phyloP scores from a whole-genome alignment of 2,888 invertebrate species.

The Cantharis nigra region DNA sequence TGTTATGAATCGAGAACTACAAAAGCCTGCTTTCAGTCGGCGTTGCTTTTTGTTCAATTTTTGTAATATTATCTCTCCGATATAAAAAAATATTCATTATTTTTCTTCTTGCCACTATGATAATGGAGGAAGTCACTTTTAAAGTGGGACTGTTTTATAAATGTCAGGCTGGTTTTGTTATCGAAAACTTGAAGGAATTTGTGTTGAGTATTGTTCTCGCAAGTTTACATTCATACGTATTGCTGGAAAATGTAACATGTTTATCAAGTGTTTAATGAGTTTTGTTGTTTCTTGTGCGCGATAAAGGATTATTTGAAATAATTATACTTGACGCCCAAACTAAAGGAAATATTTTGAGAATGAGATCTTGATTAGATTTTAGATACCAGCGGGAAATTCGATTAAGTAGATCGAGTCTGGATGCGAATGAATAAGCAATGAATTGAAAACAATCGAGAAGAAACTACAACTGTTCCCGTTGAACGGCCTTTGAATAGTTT shows the following conservation, averaged over 20 bases:
- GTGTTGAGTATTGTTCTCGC: neutral
- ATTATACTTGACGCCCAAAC: neutral
- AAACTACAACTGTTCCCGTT: neutral
- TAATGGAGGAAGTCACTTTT: neutral
- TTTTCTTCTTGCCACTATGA: neutral
- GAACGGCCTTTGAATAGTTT: neutral
- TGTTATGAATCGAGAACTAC: neutral
- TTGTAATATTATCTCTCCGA: neutral
- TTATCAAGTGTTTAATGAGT: neutral
- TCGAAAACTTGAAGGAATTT: neutral
- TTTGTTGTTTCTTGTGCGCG: neutral
- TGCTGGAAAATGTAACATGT: neutral
- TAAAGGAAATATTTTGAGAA: neutral
- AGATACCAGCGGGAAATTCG: neutral
- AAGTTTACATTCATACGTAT: neutral
- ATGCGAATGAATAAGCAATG: neutral
- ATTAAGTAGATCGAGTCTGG: neutral
- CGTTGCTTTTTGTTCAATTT: neutral
- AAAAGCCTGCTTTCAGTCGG: neutral
- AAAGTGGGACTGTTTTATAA: neutral
- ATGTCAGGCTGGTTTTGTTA: neutral
- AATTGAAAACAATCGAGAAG: neutral
- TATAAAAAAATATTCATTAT: neutral
- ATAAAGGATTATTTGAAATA: neutral
- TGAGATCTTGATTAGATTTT: neutral